These are phyloP conservation scores for Himalopsyche kuldschensis DNA, from an alignment of 2,888 invertebrate species.

Conservation along the genomic window DNA sequence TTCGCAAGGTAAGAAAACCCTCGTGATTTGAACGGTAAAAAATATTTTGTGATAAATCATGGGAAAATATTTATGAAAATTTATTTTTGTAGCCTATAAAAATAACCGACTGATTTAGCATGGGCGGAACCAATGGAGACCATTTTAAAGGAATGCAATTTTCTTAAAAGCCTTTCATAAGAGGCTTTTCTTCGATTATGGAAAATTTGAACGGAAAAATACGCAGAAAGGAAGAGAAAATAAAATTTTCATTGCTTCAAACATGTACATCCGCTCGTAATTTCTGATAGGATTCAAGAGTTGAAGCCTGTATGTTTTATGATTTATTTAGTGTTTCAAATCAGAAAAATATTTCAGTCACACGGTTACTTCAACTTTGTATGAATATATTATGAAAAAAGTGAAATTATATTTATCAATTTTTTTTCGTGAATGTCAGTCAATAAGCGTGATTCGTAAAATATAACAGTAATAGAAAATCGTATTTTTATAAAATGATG, in stretches of 20 bases:
- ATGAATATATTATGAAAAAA: too few relatives aligned
- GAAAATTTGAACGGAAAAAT: background rate
- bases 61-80: background rate
- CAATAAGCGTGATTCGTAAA: too few relatives aligned
- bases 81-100: background rate
- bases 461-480: too few relatives aligned
- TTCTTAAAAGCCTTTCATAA: conserved; percentile 17
- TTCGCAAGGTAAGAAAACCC: background rate
- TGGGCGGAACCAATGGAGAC: background rate
- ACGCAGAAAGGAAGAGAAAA: background rate
- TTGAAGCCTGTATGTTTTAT: background rate
- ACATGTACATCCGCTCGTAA: background rate
- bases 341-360: too few relatives aligned
- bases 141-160: conserved; percentile 18
- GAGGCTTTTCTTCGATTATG: conserved; percentile 6
- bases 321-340: too few relatives aligned
- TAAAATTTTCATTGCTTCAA: background rate
- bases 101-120: background rate
- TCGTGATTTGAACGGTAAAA: too few relatives aligned
- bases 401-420: too few relatives aligned
- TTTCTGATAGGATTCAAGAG: background rate
- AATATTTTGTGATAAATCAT: too few relatives aligned
- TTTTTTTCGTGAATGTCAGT: too few relatives aligned
- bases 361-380: too few relatives aligned
- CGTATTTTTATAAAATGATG: too few relatives aligned